Base-by-base conservation (phyloP, 2,888 invertebrate genomes). In the Dolichopus griseipennis region DNA sequence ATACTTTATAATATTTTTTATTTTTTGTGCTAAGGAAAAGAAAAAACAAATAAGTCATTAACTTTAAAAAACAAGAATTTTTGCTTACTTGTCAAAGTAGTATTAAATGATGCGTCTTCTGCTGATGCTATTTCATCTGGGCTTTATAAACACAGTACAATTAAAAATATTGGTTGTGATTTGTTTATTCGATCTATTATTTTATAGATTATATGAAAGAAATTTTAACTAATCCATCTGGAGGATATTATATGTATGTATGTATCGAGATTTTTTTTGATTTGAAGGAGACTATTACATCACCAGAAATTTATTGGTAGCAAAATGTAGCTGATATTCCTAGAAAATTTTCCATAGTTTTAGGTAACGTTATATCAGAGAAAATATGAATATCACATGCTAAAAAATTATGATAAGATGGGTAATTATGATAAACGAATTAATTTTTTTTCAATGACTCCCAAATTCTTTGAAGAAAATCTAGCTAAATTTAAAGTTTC, bases 291-390 rank as follows among this genome's bases (percentile, higher is more conserved):
- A 99, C 80, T 99, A 90, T 92, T 70, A 99, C 99, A 6, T 97
- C 98, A 0, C 99, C 99, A 6, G 99, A 99, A 86, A 90, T 99
- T 67, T n/a, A n/a, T n/a, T n/a, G n/a, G n/a, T 90, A 90, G 72
- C 97, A 97, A 81, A 86, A 99, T 75, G 99, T 99, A 85, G 98
- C 98, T 68, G 99, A 99, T n/a, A n/a, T n/a, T n/a, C n/a, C n/a
- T n/a, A 85, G 90, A 18, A 52, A 33, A 37, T 27, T 62, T 22
- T 21, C n/a, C 3, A 86, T 95, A 76, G 88, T 90, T 73, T 81
- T 99, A 20, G 98, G 97, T 12, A 95, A 99, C 83, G 99, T 84
- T 73, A 37, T 84, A 87, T 71, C 83, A 85, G 69, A 82, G 97
- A 15, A 82, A 87, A 73, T 85, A 86, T 27, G 90, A 90, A 0